phyloP scores from a whole-genome alignment of 2,113 vertebrate species.

The Gallinago media region DNA sequence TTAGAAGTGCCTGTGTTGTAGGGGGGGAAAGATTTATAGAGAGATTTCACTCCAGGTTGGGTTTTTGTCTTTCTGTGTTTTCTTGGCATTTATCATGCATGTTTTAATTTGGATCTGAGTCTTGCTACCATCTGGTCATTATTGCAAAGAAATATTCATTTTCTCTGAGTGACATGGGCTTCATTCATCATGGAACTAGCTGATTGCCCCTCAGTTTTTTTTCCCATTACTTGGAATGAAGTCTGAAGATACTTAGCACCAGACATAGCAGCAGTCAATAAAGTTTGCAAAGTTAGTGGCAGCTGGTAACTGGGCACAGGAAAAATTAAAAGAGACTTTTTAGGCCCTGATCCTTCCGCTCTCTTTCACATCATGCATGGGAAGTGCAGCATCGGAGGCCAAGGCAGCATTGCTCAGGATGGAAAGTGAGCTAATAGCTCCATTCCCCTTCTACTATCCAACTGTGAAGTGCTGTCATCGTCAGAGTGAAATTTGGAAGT shows the following conservation, averaged over 20 bases:
- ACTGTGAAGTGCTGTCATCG: not conserved
- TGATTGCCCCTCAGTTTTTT: conserved; percentile 67
- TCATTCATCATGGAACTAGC: conserved; percentile 81
- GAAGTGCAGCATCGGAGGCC: not conserved
- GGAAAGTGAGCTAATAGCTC: not conserved
- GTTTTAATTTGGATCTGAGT: conserved; percentile 89
- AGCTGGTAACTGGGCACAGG: not conserved
- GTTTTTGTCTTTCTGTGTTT: conserved; percentile 88
- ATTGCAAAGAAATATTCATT: conserved; percentile 89
- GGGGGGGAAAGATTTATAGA: conserved; percentile 83
- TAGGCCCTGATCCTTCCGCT: not conserved
- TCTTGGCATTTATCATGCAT: conserved; percentile 89
- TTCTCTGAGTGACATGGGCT: conserved; percentile 82
- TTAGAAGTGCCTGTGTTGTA: conserved; percentile 77
- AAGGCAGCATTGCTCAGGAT: not conserved
- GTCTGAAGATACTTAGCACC: conserved; percentile 56
- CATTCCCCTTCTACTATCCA: not conserved
- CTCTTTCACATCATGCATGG: not conserved
- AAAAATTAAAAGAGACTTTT: not conserved
- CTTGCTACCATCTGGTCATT: conserved; percentile 89
- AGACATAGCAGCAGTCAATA: conserved; percentile 21
- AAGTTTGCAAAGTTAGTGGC: conserved; percentile 44
- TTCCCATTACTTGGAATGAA: conserved; percentile 69
- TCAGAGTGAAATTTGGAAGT: not conserved
- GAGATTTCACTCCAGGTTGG: conserved; percentile 87